Evolutionary conservation across 2,113 vertebrate genomes (phyloP).

Genomic region (Gymnorhina tibicen): DNA sequence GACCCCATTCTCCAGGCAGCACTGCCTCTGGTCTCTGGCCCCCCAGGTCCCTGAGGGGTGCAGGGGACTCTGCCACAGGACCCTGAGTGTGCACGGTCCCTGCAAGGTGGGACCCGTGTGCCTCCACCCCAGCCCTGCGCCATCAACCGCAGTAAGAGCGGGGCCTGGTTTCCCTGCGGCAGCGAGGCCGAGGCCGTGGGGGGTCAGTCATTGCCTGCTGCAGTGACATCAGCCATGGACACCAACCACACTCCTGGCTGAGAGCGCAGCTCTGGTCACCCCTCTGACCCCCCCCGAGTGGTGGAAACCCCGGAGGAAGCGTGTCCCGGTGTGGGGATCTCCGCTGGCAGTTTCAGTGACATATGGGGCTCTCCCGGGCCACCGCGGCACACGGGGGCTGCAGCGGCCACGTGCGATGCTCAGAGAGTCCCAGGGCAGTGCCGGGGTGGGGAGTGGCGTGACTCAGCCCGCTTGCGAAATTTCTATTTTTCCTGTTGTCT

Average conservation of each 20-base stretch:
- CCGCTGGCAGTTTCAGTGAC: background rate
- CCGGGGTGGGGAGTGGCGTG: background rate
- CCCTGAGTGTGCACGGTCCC: rapidly evolving
- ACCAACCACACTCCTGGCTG: background rate
- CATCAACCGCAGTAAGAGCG: background rate
- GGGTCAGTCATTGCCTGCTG: background rate
- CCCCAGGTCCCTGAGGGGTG: background rate
- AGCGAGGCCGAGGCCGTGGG: rapidly evolving
- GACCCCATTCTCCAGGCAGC: background rate
- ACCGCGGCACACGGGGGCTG: rapidly evolving
- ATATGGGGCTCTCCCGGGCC: rapidly evolving
- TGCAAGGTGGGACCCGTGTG: rapidly evolving
- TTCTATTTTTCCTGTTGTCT: background rate
- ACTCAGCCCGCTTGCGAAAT: conserved; percentile 45
- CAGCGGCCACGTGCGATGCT: rapidly evolving
- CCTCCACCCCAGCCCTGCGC: background rate
- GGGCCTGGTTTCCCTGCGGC: background rate
- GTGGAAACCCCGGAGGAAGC: background rate
- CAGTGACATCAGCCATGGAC: background rate
- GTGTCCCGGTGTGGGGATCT: rapidly evolving
- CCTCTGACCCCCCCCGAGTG: rapidly evolving
- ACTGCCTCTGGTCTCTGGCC: background rate
- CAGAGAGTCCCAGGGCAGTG: background rate
- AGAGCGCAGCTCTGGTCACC: background rate
- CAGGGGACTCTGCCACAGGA: too few species aligned